phyloP scores from a whole-genome alignment of 2,113 vertebrate genomes.

The Sprattus sprattus region DNA sequence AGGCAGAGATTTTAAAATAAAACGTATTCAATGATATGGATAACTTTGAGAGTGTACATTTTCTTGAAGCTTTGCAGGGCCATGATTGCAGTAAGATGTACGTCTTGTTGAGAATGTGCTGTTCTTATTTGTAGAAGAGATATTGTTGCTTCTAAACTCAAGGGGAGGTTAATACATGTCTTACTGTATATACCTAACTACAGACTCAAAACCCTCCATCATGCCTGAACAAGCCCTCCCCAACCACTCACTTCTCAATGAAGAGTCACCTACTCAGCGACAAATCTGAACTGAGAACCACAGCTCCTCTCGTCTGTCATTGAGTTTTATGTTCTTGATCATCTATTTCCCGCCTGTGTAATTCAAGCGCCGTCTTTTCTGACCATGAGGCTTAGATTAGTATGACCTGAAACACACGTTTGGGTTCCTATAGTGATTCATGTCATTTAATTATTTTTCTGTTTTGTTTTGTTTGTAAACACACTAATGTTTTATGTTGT shows the following conservation, averaged over 20 bases:
- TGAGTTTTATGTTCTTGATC: background rate
- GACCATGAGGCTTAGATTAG: slow-evolving; percentile 47
- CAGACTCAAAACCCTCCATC: background rate
- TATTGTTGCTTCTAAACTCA: background rate
- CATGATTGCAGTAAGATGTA: background rate
- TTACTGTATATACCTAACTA: background rate
- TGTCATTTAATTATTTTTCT: slow-evolving; percentile 53
- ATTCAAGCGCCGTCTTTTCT: background rate
- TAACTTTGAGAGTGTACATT: background rate
- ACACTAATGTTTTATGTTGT: slow-evolving; percentile 64
- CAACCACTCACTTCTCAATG: background rate
- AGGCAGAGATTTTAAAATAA: background rate
- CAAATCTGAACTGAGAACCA: background rate
- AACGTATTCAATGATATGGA: background rate
- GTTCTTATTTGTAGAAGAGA: background rate
- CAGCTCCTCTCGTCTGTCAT: background rate
- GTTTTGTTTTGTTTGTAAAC: slow-evolving; percentile 53
- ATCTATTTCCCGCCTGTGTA: background rate
- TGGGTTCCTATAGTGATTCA: slow-evolving; percentile 56
- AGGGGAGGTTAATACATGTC: background rate
- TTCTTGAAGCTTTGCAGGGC: background rate
- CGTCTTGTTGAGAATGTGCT: no score
- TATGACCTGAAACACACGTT: slow-evolving; percentile 49
- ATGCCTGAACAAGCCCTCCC: background rate
- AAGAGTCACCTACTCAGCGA: background rate